Base-by-base conservation (phyloP, 2,797 vertebrate species). In the Typhlichthys subterraneus region DNA sequence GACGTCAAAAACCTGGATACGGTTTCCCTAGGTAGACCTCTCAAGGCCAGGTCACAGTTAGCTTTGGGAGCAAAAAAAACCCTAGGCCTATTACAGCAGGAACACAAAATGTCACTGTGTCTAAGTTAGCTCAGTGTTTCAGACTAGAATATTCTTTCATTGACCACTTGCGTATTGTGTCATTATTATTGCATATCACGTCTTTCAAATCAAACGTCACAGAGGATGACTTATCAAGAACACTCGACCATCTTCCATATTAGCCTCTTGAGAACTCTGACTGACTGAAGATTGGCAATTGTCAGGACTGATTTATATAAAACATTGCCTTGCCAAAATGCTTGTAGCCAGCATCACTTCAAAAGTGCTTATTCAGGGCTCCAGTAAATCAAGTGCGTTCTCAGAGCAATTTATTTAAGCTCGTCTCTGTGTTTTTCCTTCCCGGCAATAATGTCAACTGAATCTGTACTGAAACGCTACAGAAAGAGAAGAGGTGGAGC, bases 341-440 rank as follows among this genome's bases (percentile, higher is more conserved):
- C 7, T 38, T 46, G 63, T 63, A 72, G 60, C 47, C 57, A 72
- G 72, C 69, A 65, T 77, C 69, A 46, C 60, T 71, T 70, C 65
- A 76, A 60, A 75, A 58, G 65, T 73, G 78, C 75, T 76, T 69
- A 70, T 74, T 68, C 63, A 50, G 63, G 70, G 60, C 53, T 12
- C 13, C 54, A 48, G 56, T 53, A 61, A 74, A 73, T 76, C 74
- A 72, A 69, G 74, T 67, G 53, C 77, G 56, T 19, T 66, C 76
- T 60, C 54, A 8, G 54, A 63, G 62, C 64, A 73, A 85, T 54
- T 67, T 79, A 83, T 81, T 76, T 75, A 61, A 70, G 73, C 67
- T 73, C 61, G 13, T 62, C 33, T 23, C 80, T 65, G 72, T 81
- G 62, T 77, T 73, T 79, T 73, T 66, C 75, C 59, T 69, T 58